Base-by-base conservation (phyloP, 2,888 invertebrate genomes). In the Lypha dubia region DNA sequence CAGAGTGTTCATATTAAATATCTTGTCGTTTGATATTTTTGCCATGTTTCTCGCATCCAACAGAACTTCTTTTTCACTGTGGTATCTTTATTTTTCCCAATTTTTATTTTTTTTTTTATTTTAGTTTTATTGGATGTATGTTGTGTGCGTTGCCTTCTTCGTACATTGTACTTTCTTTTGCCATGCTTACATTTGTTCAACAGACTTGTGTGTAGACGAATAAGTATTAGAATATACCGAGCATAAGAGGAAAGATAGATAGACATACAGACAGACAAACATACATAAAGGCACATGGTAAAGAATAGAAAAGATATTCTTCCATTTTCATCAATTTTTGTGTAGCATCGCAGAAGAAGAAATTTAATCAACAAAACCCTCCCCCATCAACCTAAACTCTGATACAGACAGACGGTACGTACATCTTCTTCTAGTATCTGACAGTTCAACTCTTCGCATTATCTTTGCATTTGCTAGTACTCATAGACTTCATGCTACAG, bases 351-450 rank as follows among this genome's bases (percentile, higher is more conserved):
- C 70, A 73, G 70, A 79, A 85, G 70, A 79, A 85, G 86, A 74
- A 86, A 86, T 86, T 86, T 85, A 86, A 86, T 86, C 86, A 86
- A 85, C 83, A 73, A 85, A 60, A 41, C 62, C 68, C 77, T 74
- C 58, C 46, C 32, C 35, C 17, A n/a, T 41, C 35, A 41, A 17
- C 4, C 13, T 22, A 68, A 51, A 41, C 77, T 76, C 71, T 20
- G 2, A 0, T 17, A 11, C 51, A 51, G 20, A 24, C 32, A 28
- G 28, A 1, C 49, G 11, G n/a, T n/a, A n/a, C n/a, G n/a, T n/a
- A n/a, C n/a, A n/a, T n/a, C n/a, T n/a, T n/a, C 8, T n/a, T 17
- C 46, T 46, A 58, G 41, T 44, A 67, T 44, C 80, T 76, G 80
- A 60, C 76, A 75, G 67, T 71, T 58, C 24, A 80, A 77, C 76